Percentiles rank a stretch among this genome's conserved stretches.
These are phyloP conservation scores for Pherbina coryleti DNA, from an alignment of 2,888 invertebrate species.

Conservation along the genomic window DNA sequence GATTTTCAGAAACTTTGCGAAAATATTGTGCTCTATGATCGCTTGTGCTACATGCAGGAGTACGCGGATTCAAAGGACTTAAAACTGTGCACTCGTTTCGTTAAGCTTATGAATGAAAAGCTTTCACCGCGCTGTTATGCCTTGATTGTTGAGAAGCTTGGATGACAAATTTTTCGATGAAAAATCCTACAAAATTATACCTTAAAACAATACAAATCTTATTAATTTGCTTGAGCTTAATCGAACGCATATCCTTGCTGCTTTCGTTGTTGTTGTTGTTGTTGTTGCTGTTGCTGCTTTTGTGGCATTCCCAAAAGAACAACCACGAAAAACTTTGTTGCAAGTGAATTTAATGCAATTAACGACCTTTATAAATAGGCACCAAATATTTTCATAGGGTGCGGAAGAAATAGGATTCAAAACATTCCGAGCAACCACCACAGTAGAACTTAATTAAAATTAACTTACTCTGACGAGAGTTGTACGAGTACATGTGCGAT, in stretches of 20 bases:
- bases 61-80: conserved; percentile 58
- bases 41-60: conserved; percentile 70
- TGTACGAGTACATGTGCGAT: background rate
- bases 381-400: background rate
- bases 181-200: conserved; percentile 18
- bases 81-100: conserved; percentile 69
- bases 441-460: conserved; percentile 44
- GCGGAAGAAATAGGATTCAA: background rate
- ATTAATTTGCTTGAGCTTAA: background rate
- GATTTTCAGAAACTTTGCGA: conserved; percentile 73
- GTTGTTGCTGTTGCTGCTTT: background rate
- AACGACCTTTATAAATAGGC: conserved; percentile 11
- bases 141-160: conserved; percentile 72
- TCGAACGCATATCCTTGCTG: background rate
- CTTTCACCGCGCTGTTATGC: conserved; percentile 78
- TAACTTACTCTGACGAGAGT: conserved; percentile 43
- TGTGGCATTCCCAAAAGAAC: background rate
- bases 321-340: background rate
- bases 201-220: background rate
- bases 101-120: conserved; percentile 74
- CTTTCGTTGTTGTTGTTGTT: no score
- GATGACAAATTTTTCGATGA: background rate
- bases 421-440: conserved; percentile 22
- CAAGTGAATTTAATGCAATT: conserved; percentile 37
- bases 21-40: conserved; percentile 72